Conservation (phyloP, 2,113 vertebrate species). For the Noctilio leporinus region DNA sequence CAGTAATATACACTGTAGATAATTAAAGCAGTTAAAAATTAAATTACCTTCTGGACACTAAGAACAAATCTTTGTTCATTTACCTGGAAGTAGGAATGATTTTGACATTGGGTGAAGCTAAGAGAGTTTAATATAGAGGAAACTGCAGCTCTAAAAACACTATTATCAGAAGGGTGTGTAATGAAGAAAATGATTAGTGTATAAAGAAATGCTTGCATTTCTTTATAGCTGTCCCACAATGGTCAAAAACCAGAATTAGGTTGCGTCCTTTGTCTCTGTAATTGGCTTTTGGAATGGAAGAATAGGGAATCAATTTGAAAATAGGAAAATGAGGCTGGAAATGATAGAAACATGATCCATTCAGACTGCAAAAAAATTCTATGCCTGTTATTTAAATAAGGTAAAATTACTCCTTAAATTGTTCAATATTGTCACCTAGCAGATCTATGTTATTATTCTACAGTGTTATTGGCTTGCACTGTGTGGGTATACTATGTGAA, state of each 20-base stretch:
- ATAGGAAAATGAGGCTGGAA: neutral
- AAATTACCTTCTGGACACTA: neutral
- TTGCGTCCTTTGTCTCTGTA: neutral
- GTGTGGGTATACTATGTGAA: constrained; percentile 22
- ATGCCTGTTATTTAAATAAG: neutral
- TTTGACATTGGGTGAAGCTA: neutral
- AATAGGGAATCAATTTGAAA: constrained; percentile 9
- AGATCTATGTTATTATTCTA: neutral
- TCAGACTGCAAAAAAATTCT: constrained; percentile 31
- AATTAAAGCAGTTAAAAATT: neutral
- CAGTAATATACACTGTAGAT: neutral
- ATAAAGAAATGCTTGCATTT: neutral
- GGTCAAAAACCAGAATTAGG: constrained; percentile 20
- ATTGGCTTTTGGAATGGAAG: constrained; percentile 23
- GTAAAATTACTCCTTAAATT: neutral
- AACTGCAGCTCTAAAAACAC: neutral
- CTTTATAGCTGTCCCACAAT: neutral
- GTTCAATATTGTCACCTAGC: neutral
- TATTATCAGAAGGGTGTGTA: neutral
- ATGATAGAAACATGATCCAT: neutral
- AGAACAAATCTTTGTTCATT: neutral
- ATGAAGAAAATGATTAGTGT: neutral
- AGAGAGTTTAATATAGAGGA: neutral
- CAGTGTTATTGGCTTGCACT: constrained; percentile 33
- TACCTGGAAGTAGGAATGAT: neutral